These are phyloP conservation scores for Malthinus seriepunctatus DNA, from an alignment of 2,888 invertebrate species.

Conservation along the genomic window DNA sequence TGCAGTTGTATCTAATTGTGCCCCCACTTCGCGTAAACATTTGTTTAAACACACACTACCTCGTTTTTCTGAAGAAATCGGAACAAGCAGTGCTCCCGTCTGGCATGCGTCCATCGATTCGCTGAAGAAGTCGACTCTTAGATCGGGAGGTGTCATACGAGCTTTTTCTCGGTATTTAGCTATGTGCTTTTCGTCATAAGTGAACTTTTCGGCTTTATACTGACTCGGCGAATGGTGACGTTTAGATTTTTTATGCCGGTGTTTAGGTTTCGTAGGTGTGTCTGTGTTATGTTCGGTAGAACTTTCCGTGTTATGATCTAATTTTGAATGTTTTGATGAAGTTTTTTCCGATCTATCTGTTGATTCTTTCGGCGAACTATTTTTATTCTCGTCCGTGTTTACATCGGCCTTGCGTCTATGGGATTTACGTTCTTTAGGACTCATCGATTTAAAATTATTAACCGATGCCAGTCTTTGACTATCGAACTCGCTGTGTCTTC, in stretches of 20 bases:
- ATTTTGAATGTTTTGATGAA: constrained; percentile 19
- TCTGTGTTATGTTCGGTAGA: constrained; percentile 36
- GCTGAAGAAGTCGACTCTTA: constrained; percentile 66
- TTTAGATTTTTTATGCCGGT: constrained; percentile 48
- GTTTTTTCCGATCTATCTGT: constrained; percentile 13
- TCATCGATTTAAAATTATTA: background rate
- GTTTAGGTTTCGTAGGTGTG: constrained; percentile 49
- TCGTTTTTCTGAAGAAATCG: constrained; percentile 46
- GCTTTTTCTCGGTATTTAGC: constrained; percentile 49
- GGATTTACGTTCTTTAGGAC: constrained; percentile 21
- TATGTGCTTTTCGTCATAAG: constrained; percentile 52
- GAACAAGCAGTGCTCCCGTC: constrained; percentile 37
- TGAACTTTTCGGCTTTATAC: constrained; percentile 48
- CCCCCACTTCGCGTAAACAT: constrained; percentile 54
- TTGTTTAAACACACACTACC: constrained; percentile 55
- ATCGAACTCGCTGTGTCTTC: constrained; percentile 21
- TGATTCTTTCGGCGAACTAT: constrained; percentile 17
- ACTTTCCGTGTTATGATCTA: constrained; percentile 16
- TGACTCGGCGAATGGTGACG: constrained; percentile 49
- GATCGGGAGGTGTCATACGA: constrained; percentile 64
- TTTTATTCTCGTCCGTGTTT: constrained; percentile 12
- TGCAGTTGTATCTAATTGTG: constrained; percentile 51
- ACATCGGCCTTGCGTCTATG: constrained; percentile 17
- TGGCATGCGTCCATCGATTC: constrained; percentile 49
- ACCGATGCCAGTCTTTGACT: constrained; percentile 9